phyloP scores from a whole-genome alignment of 2,797 vertebrate genomes.

The Ambastaia sidthimunki region DNA sequence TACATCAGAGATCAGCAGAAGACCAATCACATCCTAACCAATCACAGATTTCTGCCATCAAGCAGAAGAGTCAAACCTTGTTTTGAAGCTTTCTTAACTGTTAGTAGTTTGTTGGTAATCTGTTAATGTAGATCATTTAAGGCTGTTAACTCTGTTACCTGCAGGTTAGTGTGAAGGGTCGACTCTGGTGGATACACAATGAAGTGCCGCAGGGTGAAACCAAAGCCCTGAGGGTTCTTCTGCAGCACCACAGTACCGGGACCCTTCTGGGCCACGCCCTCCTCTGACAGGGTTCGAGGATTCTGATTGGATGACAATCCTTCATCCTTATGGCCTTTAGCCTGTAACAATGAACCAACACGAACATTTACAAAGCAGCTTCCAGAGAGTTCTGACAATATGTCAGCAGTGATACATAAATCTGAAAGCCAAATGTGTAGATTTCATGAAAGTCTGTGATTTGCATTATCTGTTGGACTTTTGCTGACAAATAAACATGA shows the following conservation, averaged over 20 bases:
- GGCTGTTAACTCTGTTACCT: constrained; percentile 72
- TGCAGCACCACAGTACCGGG: constrained; percentile 83
- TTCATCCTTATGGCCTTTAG: constrained; percentile 81
- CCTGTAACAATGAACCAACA: constrained; percentile 61
- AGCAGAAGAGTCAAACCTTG: not conserved
- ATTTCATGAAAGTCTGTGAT: too few species aligned
- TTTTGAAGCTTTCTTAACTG: too few species aligned
- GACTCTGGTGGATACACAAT: constrained; percentile 96
- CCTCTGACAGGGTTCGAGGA: constrained; percentile 70
- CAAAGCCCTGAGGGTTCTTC: constrained; percentile 90
- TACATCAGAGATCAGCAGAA: too few species aligned
- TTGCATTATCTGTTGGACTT: too few species aligned
- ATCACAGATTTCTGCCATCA: too few species aligned
- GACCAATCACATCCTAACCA: too few species aligned
- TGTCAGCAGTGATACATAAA: not conserved
- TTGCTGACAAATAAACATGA: too few species aligned
- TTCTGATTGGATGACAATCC: constrained; percentile 78
- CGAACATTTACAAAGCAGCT: constrained; percentile 9
- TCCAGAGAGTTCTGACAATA: not conserved
- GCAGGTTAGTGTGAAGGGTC: constrained; percentile 76
- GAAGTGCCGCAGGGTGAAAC: constrained; percentile 96
- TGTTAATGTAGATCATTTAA: not conserved
- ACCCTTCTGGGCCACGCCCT: constrained; percentile 78
- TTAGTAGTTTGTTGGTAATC: too few species aligned
- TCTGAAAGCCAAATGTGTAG: too few species aligned